Evolutionary conservation across 2,113 vertebrate species (phyloP).

Genomic region (Dissostichus mawsoni): DNA sequence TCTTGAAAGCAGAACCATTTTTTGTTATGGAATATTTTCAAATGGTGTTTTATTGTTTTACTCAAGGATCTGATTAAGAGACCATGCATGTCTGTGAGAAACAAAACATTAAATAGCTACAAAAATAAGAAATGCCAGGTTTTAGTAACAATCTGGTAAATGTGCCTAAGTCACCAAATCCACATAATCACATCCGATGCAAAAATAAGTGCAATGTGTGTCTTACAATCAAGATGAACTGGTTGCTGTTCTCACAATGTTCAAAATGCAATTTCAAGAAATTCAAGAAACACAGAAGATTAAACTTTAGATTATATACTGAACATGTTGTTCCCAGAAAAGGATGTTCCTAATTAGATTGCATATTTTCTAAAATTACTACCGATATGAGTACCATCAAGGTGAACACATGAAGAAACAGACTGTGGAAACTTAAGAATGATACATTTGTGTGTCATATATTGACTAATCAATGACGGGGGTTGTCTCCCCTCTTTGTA

Average conservation of each 20-base stretch:
- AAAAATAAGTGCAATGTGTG: no score
- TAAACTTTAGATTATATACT: not conserved
- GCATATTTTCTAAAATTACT: slow-evolving; percentile 7
- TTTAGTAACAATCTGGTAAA: not conserved
- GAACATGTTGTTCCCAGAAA: not conserved
- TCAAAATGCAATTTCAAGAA: not conserved
- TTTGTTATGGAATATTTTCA: not conserved
- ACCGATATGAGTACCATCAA: not conserved
- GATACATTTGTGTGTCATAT: not conserved
- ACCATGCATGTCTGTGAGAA: not conserved
- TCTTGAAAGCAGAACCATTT: not conserved
- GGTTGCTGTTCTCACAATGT: not conserved
- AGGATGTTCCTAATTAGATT: slow-evolving; percentile 36
- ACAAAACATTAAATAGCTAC: not conserved
- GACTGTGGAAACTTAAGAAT: slow-evolving; percentile 1
- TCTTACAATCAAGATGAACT: slow-evolving; percentile 2
- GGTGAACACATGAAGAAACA: slow-evolving; percentile 35
- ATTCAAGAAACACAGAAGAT: not conserved
- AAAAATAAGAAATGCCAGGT: not conserved
- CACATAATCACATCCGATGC: not conserved
- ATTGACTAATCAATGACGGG: slow-evolving; percentile 29
- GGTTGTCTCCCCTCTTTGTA: slow-evolving; percentile 25
- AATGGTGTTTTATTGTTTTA: not conserved
- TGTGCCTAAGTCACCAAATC: not conserved
- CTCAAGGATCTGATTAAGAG: not conserved